Conservation (phyloP, 2,113 vertebrate genomes). For the Bettongia penicillata region DNA sequence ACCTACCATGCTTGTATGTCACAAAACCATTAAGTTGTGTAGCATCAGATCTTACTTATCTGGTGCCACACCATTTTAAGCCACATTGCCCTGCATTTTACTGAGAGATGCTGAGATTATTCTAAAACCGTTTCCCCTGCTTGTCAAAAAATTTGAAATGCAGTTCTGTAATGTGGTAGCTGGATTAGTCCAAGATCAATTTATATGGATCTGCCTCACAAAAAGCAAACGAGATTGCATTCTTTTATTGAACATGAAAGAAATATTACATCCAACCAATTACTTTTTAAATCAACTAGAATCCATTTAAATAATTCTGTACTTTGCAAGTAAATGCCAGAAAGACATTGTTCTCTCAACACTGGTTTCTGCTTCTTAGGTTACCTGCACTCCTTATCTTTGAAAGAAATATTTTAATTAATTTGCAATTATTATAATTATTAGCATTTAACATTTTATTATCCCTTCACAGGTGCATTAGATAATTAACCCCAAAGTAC, state of each 20-base stretch:
- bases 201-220: not conserved
- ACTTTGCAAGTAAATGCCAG: not conserved
- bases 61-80: not conserved
- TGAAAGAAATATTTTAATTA: slow-evolving; percentile 39
- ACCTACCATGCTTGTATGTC: not conserved
- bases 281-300: not conserved
- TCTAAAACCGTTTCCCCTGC: not conserved
- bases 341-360: not conserved
- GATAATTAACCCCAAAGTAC: slow-evolving; percentile 8
- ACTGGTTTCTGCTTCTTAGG: not conserved
- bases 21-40: not conserved
- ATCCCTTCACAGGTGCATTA: slow-evolving; percentile 29
- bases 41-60: not conserved
- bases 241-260: not conserved
- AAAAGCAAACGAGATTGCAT: not conserved
- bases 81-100: not conserved
- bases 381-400: slow-evolving; percentile 7
- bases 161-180: not conserved
- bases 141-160: not conserved
- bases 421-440: slow-evolving; percentile 20
- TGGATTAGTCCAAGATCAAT: not conserved
- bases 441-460: slow-evolving; percentile 50
- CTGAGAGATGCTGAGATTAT: not conserved
- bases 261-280: not conserved
- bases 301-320: slow-evolving; percentile 1